Evolutionary conservation across 2,888 invertebrate species (phyloP).

Genomic region (Brachycybe producta): DNA sequence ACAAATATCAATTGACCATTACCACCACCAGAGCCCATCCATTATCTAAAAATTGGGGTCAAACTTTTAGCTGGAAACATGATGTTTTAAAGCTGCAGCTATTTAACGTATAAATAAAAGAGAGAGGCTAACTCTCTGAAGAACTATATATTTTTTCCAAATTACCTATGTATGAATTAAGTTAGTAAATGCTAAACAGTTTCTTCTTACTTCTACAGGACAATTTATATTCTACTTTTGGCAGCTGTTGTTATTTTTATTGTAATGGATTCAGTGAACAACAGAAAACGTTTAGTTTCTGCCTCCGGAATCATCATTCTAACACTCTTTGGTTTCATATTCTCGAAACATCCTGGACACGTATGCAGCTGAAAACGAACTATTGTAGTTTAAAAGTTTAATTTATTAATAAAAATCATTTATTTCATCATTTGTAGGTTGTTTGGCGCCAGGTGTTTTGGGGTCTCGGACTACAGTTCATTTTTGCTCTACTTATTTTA

Average conservation of each 20-base stretch:
- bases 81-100: too few relatives aligned
- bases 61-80: too few relatives aligned
- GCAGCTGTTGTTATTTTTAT: slow-evolving; percentile 45
- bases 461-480: slow-evolving; percentile 38
- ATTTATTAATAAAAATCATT: not conserved
- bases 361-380: too few relatives aligned
- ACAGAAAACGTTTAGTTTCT: slow-evolving; percentile 50
- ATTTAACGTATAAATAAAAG: too few relatives aligned
- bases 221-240: slow-evolving; percentile 38
- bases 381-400: not conserved
- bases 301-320: slow-evolving; percentile 51
- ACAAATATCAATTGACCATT: too few relatives aligned
- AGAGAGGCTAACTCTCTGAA: too few relatives aligned
- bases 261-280: slow-evolving; percentile 47
- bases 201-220: slow-evolving; percentile 1
- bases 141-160: too few relatives aligned
- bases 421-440: slow-evolving; percentile 21
- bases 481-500: slow-evolving; percentile 36
- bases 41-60: too few relatives aligned
- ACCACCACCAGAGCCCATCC: too few relatives aligned
- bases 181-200: too few relatives aligned
- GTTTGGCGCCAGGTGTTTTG: slow-evolving; percentile 36
- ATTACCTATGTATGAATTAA: too few relatives aligned
- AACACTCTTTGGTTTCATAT: slow-evolving; percentile 48
- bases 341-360: slow-evolving; percentile 46